These are phyloP conservation scores for Benitochromis conjunctus DNA, from an alignment of 2,113 vertebrate species.

Conservation along the genomic window DNA sequence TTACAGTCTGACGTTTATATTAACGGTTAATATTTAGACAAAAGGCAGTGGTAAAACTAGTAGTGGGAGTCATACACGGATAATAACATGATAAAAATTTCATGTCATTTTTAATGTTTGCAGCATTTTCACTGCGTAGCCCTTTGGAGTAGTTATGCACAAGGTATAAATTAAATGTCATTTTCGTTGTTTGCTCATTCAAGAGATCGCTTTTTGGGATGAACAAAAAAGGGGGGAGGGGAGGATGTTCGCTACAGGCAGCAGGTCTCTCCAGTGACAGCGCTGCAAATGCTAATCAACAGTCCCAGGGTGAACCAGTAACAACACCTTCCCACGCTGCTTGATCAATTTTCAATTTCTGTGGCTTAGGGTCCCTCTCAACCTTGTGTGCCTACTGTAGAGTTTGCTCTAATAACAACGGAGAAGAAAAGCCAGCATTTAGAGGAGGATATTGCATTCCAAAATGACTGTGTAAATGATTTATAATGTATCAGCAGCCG, in stretches of 20 bases:
- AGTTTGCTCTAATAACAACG: slow-evolving; percentile 61
- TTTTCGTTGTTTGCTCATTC: slow-evolving; percentile 28
- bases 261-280: slow-evolving; percentile 19
- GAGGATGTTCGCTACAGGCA: slow-evolving; percentile 22
- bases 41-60: not conserved
- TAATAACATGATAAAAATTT: slow-evolving; percentile 6
- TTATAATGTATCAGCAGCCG: slow-evolving; percentile 70
- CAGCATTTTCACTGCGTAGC: not conserved
- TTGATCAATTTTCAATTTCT: slow-evolving; percentile 79
- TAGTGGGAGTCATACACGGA: not conserved
- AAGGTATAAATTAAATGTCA: slow-evolving; percentile 41
- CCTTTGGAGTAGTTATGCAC: slow-evolving; percentile 25
- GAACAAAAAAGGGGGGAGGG: not conserved
- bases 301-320: slow-evolving; percentile 10
- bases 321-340: slow-evolving; percentile 48
- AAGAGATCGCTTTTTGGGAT: slow-evolving; percentile 34
- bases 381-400: slow-evolving; percentile 27
- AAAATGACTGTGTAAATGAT: slow-evolving; percentile 76
- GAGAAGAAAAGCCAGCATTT: slow-evolving; percentile 66
- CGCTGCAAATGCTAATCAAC: slow-evolving; percentile 71
- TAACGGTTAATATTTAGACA: not conserved
- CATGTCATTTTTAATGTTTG: slow-evolving; percentile 6
- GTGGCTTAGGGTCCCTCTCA: slow-evolving; percentile 58
- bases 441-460: slow-evolving; percentile 70
- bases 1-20: not conserved